Evolutionary conservation across 2,113 vertebrate species (phyloP), one percentile per base, ranked within the genome.

Genomic region (Charina bottae): DNA sequence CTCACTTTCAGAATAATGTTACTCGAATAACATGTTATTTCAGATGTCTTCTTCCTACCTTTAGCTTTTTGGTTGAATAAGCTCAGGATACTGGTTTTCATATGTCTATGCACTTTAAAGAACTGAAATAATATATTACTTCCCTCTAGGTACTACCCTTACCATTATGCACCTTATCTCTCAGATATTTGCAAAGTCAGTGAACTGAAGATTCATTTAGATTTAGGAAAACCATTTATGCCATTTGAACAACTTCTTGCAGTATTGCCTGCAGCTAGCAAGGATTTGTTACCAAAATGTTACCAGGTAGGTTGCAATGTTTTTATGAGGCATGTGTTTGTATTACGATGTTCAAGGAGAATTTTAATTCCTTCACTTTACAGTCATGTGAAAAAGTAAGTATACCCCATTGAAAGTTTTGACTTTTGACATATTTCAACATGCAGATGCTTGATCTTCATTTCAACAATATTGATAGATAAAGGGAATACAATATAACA

Each of bases 201-300:
- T 0, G 95, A 96, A 55, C 97, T 99, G 87, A 96, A 96, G 94
- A 96, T 99, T 95, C 97, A 97, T 93, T 99, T 99, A 98, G 98
- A 99, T 42, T 96, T 99, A 6, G 99, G 94, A 84, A 98, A 98
- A 93, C 99, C 99, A 92, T 99, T 99, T 96, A 98, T 99, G 98
- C 99, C 99, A 3, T 99, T 99, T 94, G 98, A 99, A 94, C 99
- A 99, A 94, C 98, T 99, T 90, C 96, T 99, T 94, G 99, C 98
- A 55, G 99, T 99, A 37, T 97, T 99, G 88, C 99, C 99, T 93
- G 98, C 99, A 95, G 99, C 99, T 92, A 99, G 99, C 97, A 99
- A 98, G 97, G 98, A 98, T 86, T 97, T 99, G 54, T 97, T 99
- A 84, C 99, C 99, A 60, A 91, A 96, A 56, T 97, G 98, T 95